Conservation (phyloP, 2,113 vertebrate species). For the Prochilodus magdalenae region DNA sequence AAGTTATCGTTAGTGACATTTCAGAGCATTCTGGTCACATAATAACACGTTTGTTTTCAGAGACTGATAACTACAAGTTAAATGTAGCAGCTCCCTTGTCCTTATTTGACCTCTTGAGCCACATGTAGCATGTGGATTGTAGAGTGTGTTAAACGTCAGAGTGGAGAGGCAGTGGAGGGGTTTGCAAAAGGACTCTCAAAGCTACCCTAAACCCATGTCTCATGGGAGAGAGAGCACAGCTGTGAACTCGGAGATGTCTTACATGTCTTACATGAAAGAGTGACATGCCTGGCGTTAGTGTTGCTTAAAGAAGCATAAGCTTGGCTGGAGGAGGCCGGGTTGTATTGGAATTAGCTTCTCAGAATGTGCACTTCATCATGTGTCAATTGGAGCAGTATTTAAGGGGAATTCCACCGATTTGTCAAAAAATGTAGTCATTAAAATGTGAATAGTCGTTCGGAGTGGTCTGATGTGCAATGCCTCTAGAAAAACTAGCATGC, state of each 20-base stretch:
- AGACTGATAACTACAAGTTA: neutral
- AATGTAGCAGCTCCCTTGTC: slow-evolving; percentile 57
- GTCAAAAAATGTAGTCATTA: too few relatives aligned
- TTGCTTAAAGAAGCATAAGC: slow-evolving; percentile 3
- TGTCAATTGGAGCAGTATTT: too few relatives aligned
- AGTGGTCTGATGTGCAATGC: too few relatives aligned
- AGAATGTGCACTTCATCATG: neutral
- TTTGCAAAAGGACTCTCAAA: slow-evolving; percentile 36
- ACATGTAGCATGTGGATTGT: slow-evolving; percentile 26
- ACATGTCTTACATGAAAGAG: neutral
- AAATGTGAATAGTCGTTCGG: too few relatives aligned
- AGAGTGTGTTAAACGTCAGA: slow-evolving; percentile 22
- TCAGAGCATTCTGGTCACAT: neutral
- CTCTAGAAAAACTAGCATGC: too few relatives aligned
- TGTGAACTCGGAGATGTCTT: slow-evolving; percentile 3
- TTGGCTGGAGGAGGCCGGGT: neutral
- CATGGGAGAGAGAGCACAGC: slow-evolving; percentile 4
- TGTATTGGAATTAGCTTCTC: too few relatives aligned
- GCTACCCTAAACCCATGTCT: neutral
- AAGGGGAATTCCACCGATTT: too few relatives aligned
- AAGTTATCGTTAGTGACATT: neutral
- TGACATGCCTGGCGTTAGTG: neutral
- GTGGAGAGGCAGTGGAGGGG: slow-evolving; percentile 21
- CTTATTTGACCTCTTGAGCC: slow-evolving; percentile 65
- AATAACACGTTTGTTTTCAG: neutral